These are phyloP conservation scores for Polypterus senegalus DNA, from an alignment of 2,113 vertebrate genomes.

Conservation along the genomic window DNA sequence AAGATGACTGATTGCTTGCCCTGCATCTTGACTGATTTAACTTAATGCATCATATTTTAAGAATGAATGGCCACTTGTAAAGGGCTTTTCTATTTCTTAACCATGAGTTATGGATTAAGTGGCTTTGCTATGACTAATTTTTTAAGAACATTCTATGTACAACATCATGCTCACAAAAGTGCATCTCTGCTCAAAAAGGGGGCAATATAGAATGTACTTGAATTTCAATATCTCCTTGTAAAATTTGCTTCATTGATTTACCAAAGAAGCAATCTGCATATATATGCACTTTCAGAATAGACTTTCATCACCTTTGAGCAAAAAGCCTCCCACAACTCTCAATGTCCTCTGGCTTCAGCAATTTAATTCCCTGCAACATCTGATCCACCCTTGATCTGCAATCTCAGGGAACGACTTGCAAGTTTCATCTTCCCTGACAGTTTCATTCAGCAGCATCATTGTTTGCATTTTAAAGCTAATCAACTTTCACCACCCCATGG, in stretches of 20 bases:
- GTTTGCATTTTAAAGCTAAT: constrained; percentile 2
- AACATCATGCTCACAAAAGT: too few relatives aligned
- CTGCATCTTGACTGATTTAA: too few relatives aligned
- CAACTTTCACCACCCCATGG: neutral
- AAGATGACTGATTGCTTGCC: too few relatives aligned
- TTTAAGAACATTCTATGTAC: too few relatives aligned
- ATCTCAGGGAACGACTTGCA: neutral
- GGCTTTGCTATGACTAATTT: too few relatives aligned
- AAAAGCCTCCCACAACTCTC: neutral
- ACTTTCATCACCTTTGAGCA: neutral
- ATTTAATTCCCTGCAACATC: constrained; percentile 1
- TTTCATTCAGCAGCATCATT: neutral
- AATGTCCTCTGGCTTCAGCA: neutral
- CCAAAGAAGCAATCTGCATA: constrained; percentile 7
- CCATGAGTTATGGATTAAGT: too few relatives aligned
- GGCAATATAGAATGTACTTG: too few relatives aligned
- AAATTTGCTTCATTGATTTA: neutral
- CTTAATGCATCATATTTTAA: too few relatives aligned
- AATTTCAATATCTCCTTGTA: constrained; percentile 6
- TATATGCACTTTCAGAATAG: constrained; percentile 3
- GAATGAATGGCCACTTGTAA: too few relatives aligned
- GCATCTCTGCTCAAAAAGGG: too few relatives aligned
- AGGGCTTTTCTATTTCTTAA: too few relatives aligned
- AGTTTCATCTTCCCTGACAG: neutral
- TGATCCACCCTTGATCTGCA: neutral